Conservation (phyloP, 2,113 vertebrate species). For the Lasiurus cinereus region DNA sequence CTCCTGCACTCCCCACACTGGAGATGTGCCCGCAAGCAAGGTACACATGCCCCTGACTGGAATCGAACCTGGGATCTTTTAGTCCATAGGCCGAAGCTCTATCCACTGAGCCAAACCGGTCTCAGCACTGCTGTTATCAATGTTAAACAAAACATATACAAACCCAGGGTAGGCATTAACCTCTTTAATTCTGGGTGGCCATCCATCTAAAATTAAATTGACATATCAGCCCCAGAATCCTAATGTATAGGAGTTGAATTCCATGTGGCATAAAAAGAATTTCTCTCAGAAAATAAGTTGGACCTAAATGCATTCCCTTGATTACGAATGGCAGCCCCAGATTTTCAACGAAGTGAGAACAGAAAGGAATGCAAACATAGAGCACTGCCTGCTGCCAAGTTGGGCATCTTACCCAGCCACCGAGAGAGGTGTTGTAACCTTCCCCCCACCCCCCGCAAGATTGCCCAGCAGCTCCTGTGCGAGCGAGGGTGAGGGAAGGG, state of each 20-base stretch:
- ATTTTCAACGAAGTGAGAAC: neutral
- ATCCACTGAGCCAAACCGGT: no score
- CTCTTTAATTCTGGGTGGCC: neutral
- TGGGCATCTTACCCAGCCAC: neutral
- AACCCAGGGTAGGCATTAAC: neutral
- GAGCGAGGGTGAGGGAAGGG: slow-evolving; percentile 52
- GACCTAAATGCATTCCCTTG: neutral
- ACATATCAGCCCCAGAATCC: no score
- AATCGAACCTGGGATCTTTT: no score
- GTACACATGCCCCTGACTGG: no score
- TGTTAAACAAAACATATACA: no score
- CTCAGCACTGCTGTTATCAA: no score
- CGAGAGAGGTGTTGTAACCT: neutral
- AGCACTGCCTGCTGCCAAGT: neutral
- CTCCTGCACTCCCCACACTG: no score
- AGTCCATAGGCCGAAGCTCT: no score
- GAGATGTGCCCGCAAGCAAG: no score
- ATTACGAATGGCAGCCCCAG: neutral
- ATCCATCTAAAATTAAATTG: no score
- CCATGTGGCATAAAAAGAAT: neutral
- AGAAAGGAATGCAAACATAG: neutral
- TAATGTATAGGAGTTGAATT: neutral
- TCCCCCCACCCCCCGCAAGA: neutral
- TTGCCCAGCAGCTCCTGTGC: neutral
- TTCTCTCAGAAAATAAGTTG: neutral